A percentile compares a stretch with the other conserved stretches of the same genome.
These are phyloP conservation scores for Prunella himalayana DNA, from an alignment of 2,113 vertebrate species.

Conservation along the genomic window DNA sequence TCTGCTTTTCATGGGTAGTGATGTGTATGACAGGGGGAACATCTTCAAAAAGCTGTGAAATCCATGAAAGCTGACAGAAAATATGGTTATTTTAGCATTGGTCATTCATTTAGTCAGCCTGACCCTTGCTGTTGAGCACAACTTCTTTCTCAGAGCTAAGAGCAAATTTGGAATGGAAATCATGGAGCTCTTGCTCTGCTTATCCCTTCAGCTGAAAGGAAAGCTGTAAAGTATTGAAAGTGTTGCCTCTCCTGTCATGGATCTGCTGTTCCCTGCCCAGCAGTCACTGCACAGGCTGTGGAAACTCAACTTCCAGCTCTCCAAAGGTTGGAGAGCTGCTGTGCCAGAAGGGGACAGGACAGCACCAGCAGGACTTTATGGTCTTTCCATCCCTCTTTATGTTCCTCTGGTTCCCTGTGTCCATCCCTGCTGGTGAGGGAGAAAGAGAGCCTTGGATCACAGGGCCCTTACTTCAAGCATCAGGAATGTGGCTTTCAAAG, in stretches of 20 bases:
- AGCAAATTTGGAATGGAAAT: neutral
- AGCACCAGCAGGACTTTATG: neutral
- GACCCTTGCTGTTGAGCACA: neutral
- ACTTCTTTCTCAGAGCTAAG: neutral
- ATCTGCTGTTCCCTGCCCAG: neutral
- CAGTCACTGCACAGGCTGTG: neutral
- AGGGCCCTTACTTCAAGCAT: neutral
- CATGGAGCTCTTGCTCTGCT: neutral
- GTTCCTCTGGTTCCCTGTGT: neutral
- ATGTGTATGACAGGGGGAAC: neutral
- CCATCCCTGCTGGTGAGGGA: neutral
- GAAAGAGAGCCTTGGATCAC: neutral
- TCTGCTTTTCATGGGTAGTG: neutral
- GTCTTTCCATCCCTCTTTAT: neutral
- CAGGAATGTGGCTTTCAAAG: neutral
- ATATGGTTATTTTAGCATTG: neutral
- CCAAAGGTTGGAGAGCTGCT: neutral
- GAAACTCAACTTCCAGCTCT: neutral
- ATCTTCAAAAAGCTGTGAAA: neutral
- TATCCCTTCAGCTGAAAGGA: neutral
- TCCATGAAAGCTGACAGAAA: neutral
- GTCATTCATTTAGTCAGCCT: neutral
- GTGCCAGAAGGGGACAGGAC: neutral
- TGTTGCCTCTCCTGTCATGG: neutral
- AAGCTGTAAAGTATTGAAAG: neutral